These are phyloP conservation scores for Papilio aristodemus DNA, from an alignment of 1,140 invertebrate species.

Conservation along the genomic window DNA sequence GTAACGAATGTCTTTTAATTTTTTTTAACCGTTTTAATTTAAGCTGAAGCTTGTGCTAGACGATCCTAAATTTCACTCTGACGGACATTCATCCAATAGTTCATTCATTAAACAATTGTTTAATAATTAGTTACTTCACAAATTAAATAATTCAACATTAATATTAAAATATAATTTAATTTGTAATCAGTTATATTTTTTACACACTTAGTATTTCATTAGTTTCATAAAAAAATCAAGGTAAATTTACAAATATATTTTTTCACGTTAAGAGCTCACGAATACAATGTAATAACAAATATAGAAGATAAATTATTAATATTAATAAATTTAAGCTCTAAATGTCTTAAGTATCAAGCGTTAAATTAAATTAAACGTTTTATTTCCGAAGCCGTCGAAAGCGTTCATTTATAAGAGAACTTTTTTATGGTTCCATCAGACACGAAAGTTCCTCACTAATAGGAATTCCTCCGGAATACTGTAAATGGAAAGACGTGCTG, in stretches of 20 bases:
- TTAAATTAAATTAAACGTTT: conserved; percentile 65
- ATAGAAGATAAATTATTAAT: not conserved
- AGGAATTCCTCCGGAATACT: conserved; percentile 74
- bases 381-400: conserved; percentile 61
- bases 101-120: too few relatives aligned
- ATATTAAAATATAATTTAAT: too few relatives aligned
- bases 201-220: too few relatives aligned
- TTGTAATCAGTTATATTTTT: too few relatives aligned
- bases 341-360: conserved; percentile 38
- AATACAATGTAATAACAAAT: not conserved
- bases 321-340: not conserved
- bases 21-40: not conserved
- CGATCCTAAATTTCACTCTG: too few relatives aligned
- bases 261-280: too few relatives aligned
- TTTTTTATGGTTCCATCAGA: conserved; percentile 72
- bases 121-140: too few relatives aligned
- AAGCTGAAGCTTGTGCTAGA: not conserved
- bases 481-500: conserved; percentile 76
- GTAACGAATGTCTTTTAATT: too few relatives aligned
- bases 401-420: conserved; percentile 71
- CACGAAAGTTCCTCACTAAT: conserved; percentile 71
- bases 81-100: too few relatives aligned
- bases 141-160: too few relatives aligned
- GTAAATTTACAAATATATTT: not conserved
- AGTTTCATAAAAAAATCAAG: too few relatives aligned